These are phyloP conservation scores for Callinectes sapidus DNA, from an alignment of 2,888 invertebrate genomes.

Conservation along the genomic window DNA sequence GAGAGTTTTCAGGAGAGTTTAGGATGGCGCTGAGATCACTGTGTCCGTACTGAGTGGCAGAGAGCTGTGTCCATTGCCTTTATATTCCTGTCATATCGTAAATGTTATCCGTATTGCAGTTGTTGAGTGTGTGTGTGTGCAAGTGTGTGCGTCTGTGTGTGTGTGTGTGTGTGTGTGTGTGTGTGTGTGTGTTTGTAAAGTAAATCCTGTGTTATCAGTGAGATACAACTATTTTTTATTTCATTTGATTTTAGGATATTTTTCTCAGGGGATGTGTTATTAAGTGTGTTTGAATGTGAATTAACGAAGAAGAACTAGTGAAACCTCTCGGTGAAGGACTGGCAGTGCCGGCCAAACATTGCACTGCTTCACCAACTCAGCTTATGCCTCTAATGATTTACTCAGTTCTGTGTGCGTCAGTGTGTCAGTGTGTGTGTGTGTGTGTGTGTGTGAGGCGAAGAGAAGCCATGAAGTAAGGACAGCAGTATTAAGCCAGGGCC, in stretches of 20 bases:
- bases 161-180: not conserved
- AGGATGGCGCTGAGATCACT: not conserved
- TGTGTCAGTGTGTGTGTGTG: not conserved
- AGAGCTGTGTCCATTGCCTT: not conserved
- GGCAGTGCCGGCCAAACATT: not conserved
- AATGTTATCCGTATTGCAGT: not conserved
- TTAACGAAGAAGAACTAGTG: not conserved
- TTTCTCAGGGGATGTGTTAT: not conserved
- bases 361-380: not conserved
- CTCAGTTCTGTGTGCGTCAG: not conserved
- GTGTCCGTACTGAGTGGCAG: not conserved
- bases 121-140: too few species aligned
- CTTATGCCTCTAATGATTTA: not conserved
- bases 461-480: not conserved
- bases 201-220: not conserved
- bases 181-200: not conserved
- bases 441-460: not conserved
- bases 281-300: not conserved
- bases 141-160: not conserved
- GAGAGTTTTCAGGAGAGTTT: not conserved
- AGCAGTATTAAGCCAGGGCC: not conserved
- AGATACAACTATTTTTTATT: not conserved
- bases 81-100: not conserved
- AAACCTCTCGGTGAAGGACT: not conserved
- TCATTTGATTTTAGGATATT: not conserved